Evolutionary conservation across 2,113 vertebrate genomes (phyloP).

Genomic region (Sprattus sprattus): DNA sequence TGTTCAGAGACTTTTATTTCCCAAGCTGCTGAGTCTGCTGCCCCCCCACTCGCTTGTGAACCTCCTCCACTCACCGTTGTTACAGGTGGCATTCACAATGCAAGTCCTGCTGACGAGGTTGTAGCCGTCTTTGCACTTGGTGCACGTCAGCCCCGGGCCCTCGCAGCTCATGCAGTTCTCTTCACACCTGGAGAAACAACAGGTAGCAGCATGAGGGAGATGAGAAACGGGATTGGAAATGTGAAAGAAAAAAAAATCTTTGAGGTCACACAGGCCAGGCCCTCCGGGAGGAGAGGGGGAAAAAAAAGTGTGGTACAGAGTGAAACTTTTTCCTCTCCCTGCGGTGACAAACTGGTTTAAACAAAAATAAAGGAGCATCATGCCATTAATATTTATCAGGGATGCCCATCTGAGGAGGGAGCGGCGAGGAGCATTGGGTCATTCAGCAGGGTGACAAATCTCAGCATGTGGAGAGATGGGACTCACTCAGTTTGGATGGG

Average conservation of each 20-base stretch:
- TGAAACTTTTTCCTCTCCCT: conserved; percentile 19
- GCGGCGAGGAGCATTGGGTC: conserved; percentile 23
- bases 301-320: not conserved
- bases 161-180: conserved; percentile 82
- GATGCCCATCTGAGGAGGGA: not conserved
- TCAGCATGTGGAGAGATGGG: conserved; percentile 4
- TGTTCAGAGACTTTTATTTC: not conserved
- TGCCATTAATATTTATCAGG: conserved; percentile 42
- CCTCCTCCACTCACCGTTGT: conserved; percentile 75
- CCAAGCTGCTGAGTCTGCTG: not conserved
- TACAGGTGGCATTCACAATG: conserved; percentile 80
- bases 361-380: conserved; percentile 30
- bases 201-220: not conserved
- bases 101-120: conserved; percentile 78
- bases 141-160: conserved; percentile 77
- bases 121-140: conserved; percentile 79
- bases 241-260: not conserved
- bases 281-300: not conserved
- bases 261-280: not conserved
- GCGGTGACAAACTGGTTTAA: conserved; percentile 9
- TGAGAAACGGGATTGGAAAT: not conserved
- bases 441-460: conserved; percentile 23
- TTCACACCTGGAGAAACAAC: conserved; percentile 75
- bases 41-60: not conserved
- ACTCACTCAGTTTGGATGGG: not conserved